A percentile compares a stretch with the other conserved stretches of the same genome.
Conservation (phyloP, 2,797 vertebrate species). For the Notolabrus celidotus region DNA sequence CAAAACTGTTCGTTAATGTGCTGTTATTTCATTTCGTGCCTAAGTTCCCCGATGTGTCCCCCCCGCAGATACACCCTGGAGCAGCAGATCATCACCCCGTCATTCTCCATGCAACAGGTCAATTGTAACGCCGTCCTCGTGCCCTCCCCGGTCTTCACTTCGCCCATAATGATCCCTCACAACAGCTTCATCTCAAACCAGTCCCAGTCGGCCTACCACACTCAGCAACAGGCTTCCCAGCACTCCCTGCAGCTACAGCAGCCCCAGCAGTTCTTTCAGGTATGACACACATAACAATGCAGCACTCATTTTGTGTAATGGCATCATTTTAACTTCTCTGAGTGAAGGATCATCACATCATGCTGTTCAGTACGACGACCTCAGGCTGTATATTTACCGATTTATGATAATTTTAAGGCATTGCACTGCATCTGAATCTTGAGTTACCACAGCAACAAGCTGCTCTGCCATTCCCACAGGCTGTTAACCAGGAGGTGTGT, state of each 20-base stretch:
- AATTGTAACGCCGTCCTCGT: slow-evolving; percentile 82
- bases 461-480: slow-evolving; percentile 18
- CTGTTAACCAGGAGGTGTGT: slow-evolving; percentile 9
- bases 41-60: slow-evolving; percentile 23
- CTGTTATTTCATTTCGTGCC: background rate
- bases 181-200: slow-evolving; percentile 82
- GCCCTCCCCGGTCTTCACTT: slow-evolving; percentile 82
- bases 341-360: slow-evolving; percentile 1
- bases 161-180: slow-evolving; percentile 85
- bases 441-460: slow-evolving; percentile 63
- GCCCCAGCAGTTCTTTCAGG: slow-evolving; percentile 89
- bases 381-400: slow-evolving; percentile 10
- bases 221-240: slow-evolving; percentile 79
- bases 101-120: slow-evolving; percentile 83
- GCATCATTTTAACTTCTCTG: too few relatives aligned
- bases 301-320: background rate
- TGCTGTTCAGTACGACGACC: slow-evolving; percentile 9
- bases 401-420: slow-evolving; percentile 33
- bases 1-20: background rate
- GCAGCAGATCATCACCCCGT: slow-evolving; percentile 83
- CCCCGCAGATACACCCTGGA: slow-evolving; percentile 85
- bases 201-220: slow-evolving; percentile 77
- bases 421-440: slow-evolving; percentile 24
- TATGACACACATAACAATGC: slow-evolving; percentile 27
- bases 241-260: slow-evolving; percentile 84